phyloP scores from a whole-genome alignment of 1,140 invertebrate species.

The Drosophila santomea region DNA sequence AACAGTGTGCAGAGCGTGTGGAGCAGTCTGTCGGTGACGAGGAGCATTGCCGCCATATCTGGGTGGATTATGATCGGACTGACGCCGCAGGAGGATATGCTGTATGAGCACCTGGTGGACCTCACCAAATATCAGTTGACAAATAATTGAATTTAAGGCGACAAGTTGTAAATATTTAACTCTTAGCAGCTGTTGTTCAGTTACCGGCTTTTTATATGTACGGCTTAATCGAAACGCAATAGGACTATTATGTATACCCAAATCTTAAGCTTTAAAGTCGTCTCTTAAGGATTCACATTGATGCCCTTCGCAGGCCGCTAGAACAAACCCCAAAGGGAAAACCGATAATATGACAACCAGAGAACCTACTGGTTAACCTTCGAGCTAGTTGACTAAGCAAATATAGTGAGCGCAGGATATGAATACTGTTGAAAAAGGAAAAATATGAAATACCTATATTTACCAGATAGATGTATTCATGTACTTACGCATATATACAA shows the following conservation, averaged over 20 bases:
- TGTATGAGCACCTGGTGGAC: conserved; percentile 83
- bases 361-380: conserved; percentile 22
- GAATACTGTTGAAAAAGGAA: conserved; percentile 17
- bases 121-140: conserved; percentile 84
- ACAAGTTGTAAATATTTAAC: conserved; percentile 44
- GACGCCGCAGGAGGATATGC: conserved; percentile 78
- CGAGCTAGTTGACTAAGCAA: conserved; percentile 47
- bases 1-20: conserved; percentile 79
- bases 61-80: conserved; percentile 84
- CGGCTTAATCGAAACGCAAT: conserved; percentile 61
- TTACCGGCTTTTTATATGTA: conserved; percentile 77
- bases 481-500: conserved; percentile 51
- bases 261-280: conserved; percentile 70
- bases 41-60: conserved; percentile 82
- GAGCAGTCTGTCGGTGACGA: conserved; percentile 81
- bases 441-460: conserved; percentile 41
- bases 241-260: conserved; percentile 53
- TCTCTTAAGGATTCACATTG: conserved; percentile 44
- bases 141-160: conserved; percentile 83
- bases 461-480: conserved; percentile 37
- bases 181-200: conserved; percentile 73
- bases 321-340: conserved; percentile 39
- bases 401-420: conserved; percentile 23
- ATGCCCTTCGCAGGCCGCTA: conserved; percentile 83
- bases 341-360: conserved; percentile 27